phyloP scores from a whole-genome alignment of 2,113 vertebrate genomes.

The Rousettus leschenaultii region DNA sequence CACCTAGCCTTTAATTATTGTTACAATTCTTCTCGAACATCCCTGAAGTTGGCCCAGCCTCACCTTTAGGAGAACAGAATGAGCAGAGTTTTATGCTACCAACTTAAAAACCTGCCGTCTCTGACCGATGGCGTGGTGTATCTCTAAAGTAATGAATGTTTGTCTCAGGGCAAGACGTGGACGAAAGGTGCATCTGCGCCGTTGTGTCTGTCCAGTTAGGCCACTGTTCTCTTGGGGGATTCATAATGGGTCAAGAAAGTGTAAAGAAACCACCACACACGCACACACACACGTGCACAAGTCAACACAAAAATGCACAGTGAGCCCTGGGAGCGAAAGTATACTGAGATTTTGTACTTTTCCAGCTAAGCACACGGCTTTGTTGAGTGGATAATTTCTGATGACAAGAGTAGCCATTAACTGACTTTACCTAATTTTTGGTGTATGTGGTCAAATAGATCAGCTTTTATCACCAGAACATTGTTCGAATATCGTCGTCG shows the following conservation, averaged over 20 bases:
- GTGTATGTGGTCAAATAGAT: not conserved
- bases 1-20: not conserved
- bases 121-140: fast-evolving
- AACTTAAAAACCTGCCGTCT: fast-evolving
- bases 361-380: not conserved
- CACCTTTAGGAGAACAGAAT: not conserved
- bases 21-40: not conserved
- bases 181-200: fast-evolving
- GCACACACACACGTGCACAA: not conserved
- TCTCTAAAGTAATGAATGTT: no score
- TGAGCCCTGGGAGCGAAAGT: not conserved
- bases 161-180: fast-evolving
- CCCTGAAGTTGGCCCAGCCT: not conserved
- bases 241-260: not conserved
- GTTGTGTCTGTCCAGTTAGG: fast-evolving
- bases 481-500: not conserved
- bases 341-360: fast-evolving
- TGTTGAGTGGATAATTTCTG: not conserved
- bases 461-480: not conserved
- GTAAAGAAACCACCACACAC: not conserved
- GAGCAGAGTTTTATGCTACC: not conserved
- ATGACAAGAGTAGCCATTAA: not conserved
- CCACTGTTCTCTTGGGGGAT: not conserved
- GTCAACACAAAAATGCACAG: not conserved
- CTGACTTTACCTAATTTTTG: not conserved